Evolutionary conservation across 2,113 vertebrate species (phyloP).

Genomic region (Turnix velox): DNA sequence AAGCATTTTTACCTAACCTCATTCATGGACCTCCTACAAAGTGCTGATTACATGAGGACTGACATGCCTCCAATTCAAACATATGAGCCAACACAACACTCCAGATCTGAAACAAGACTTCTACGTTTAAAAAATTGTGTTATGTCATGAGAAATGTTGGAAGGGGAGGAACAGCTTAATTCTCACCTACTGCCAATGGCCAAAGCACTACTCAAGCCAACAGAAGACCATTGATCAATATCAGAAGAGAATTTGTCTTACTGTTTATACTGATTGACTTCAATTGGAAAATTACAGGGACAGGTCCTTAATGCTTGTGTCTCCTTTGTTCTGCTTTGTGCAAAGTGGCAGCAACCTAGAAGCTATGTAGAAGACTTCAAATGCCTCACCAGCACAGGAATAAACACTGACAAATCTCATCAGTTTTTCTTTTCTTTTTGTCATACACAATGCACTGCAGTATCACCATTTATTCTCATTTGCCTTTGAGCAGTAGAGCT

Average conservation of each 20-base stretch:
- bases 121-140: conserved; percentile 2
- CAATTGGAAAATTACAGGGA: background rate
- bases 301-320: background rate
- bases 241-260: background rate
- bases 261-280: background rate
- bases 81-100: background rate
- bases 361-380: background rate
- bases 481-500: background rate
- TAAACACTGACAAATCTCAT: background rate
- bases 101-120: background rate
- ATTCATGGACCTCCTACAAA: conserved; percentile 26
- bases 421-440: background rate
- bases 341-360: background rate
- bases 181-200: background rate
- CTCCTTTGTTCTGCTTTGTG: background rate
- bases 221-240: background rate
- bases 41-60: background rate
- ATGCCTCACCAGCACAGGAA: background rate
- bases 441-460: background rate
- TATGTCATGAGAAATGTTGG: background rate
- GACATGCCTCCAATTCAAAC: conserved; percentile 12
- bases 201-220: background rate
- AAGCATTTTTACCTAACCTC: conserved; percentile 47
- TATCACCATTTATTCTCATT: background rate
- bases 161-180: background rate